Evolutionary conservation across 2,113 vertebrate genomes (phyloP), one percentile per base, ranked within the genome.

Genomic region (Epinephelus lanceolatus): DNA sequence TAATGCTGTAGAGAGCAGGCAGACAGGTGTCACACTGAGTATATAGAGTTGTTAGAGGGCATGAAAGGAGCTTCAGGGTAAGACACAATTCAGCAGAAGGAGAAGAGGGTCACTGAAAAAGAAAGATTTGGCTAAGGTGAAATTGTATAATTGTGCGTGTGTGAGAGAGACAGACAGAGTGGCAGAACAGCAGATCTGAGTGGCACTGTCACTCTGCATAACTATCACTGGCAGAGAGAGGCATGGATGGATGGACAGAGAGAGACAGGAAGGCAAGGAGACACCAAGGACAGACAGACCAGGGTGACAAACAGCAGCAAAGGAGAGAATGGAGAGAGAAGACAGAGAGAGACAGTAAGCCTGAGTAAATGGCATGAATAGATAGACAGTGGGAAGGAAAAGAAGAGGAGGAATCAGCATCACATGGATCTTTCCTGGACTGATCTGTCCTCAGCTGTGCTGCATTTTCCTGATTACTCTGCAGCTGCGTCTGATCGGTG

Each of bases 1-100:
- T 65, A 21, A 49, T 9, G 51, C 49, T 70, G 49, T 11, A 18
- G 40, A 30, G 42, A 23, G 14, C 56, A 59, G 70, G 25, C 61
- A 60, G 80, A 75, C 61, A 56, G 85, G 76, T 72, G 81, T 84
- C 81, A 88, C 40, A 11, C 19, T 71, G 69, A 42, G 73, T 71
- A 74, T 70, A 78, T 4, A 19, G 17, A 81, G 70, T 15, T 78
- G 74, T 77, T 59, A 42, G 30, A 68, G 71, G 47, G 40, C 66
- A 72, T 10, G 13, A 40, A 8, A 65, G 40, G 21, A 56, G 68
- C 73, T 57, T 42, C 30, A 7, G 76, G 57, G n/a, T 25, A 51
- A 14, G 6, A 40, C 49, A 56, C 13, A 4, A 33, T 30, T 78
- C 61, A 30, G 3, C 45, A 52, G 37, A 73, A 60, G 30, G 12